Evolutionary conservation across 2,113 vertebrate genomes (phyloP), one percentile per base, ranked within the genome.

Genomic region (Zosterops hypoxanthus): DNA sequence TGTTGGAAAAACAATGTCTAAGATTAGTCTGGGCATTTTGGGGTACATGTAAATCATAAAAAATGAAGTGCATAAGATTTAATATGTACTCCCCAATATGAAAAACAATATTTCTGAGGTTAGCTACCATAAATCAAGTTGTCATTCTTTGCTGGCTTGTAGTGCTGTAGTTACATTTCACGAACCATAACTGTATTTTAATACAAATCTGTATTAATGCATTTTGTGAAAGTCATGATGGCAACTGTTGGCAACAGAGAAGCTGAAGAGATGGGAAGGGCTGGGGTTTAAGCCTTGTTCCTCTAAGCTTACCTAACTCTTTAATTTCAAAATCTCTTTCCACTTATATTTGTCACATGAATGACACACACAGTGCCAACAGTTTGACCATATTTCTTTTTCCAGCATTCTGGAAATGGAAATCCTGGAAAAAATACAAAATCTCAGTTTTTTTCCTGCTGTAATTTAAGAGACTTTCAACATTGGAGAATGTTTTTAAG

Each of bases 361-460:
- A 23, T 23, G 55, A n/a, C 56, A 34, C 20, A 14, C 8, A 6
- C 33, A 15, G 11, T 57, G 22, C n/a, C 33, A 59, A 59, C 56
- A 34, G 22, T 34, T 24, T 59, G 56, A 24, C 56, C 56, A 59
- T 24, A 34, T 16, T 24, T 49, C 47, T n/a, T 56, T 31, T 24
- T 59, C 56, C 56, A 59, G 14, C 56, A 59, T 57, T 57, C 21
- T n/a, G 55, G 33, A 57, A 57, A 56, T 56, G 31, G 55, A n/a
- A n/a, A 22, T 57, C 10, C 56, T 23, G 56, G 13, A 33, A 22
- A 59, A 59, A 59, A 28, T 4, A 28, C 6, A 76, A 49, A 57
- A 76, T 53, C 44, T 56, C 0, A 1, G 2, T 3, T 33, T 56
- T 56, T 73, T 65, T 24, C 4, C 9, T 60, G 5, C 6, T 18